phyloP scores from a whole-genome alignment of 2,797 vertebrate genomes.

The Esox lucius region DNA sequence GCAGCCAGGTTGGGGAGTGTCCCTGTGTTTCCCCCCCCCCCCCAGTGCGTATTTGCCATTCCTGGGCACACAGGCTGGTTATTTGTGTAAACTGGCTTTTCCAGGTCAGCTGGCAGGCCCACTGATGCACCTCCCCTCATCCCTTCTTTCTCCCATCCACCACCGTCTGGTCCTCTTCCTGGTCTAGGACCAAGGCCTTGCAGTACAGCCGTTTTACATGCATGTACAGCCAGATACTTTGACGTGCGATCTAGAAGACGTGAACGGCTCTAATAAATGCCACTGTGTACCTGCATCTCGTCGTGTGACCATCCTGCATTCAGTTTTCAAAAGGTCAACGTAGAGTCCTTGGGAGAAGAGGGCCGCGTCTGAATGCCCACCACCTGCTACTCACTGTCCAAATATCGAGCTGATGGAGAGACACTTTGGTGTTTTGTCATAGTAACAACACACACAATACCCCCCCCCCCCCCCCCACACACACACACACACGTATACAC shows the following conservation, averaged over 20 bases:
- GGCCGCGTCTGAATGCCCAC: not conserved
- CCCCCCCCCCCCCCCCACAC: not conserved
- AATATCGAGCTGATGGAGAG: not conserved
- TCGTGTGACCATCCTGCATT: too few species aligned
- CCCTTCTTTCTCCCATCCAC: not conserved
- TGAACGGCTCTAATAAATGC: too few species aligned
- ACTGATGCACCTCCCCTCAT: constrained; percentile 8
- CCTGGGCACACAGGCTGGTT: constrained; percentile 32
- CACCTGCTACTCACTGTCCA: not conserved
- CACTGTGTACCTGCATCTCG: too few species aligned
- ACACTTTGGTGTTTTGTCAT: not conserved
- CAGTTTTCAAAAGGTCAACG: too few species aligned
- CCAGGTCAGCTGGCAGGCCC: constrained; percentile 34
- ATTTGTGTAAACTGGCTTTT: constrained; percentile 28
- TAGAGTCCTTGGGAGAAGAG: too few species aligned
- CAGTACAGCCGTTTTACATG: too few species aligned
- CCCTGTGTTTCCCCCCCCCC: constrained; percentile 4
- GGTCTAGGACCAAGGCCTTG: not conserved
- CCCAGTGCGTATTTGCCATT: constrained; percentile 35
- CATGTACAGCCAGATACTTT: too few species aligned
- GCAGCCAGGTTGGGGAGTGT: not conserved
- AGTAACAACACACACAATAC: not conserved
- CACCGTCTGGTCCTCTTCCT: not conserved
- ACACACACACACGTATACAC: constrained; percentile 5
- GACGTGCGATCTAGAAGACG: too few species aligned